phyloP scores from a whole-genome alignment of 2,113 vertebrate genomes.

The Pachycephala philippinensis region DNA sequence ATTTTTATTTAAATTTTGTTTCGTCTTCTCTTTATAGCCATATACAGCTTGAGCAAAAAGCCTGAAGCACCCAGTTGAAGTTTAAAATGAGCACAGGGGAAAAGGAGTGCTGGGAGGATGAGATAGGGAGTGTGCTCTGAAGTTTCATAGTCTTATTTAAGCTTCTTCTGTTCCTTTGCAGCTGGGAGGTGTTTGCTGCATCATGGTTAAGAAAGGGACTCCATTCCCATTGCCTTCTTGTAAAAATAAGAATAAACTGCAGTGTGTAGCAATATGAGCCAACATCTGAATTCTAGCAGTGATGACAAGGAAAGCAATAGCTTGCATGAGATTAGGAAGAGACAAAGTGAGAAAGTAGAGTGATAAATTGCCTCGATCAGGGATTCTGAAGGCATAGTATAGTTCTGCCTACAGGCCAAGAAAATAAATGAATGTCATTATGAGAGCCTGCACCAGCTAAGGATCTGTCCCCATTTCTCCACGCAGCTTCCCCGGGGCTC shows the following conservation, averaged over 20 bases:
- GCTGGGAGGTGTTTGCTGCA: background rate
- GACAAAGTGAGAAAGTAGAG: background rate
- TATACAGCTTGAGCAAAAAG: background rate
- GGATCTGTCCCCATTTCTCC: background rate
- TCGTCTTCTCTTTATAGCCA: background rate
- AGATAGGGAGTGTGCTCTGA: background rate
- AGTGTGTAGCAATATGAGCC: background rate
- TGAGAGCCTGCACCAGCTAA: background rate
- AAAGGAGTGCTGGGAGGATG: background rate
- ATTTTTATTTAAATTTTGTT: background rate
- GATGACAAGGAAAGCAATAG: background rate
- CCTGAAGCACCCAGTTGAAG: background rate
- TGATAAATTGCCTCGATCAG: background rate
- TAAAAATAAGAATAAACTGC: background rate
- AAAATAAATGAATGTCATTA: background rate
- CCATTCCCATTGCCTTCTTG: background rate
- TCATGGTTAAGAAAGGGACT: background rate
- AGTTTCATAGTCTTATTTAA: background rate
- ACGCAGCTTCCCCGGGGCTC: background rate
- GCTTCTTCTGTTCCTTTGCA: background rate
- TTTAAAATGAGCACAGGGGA: background rate
- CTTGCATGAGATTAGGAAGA: background rate
- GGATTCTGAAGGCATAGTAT: background rate
- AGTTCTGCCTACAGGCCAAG: background rate
- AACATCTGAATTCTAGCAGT: background rate